A percentile compares a stretch with the other conserved stretches of the same genome.
These are phyloP conservation scores for Sclerodermus sp. DNA, from an alignment of 2,888 invertebrate species.

Conservation along the genomic window DNA sequence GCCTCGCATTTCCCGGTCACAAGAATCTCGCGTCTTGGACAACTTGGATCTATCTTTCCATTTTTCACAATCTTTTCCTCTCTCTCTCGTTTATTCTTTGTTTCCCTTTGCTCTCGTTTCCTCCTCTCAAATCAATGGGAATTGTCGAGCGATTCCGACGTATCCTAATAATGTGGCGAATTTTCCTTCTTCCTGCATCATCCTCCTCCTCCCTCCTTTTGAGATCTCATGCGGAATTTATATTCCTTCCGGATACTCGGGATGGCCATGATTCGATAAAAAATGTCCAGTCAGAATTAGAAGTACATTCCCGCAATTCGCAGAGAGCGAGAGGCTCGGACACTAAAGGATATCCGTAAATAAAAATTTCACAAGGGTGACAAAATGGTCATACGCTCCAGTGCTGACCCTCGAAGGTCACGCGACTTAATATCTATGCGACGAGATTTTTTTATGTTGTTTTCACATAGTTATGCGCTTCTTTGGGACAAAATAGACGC, in stretches of 20 bases:
- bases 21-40: background rate
- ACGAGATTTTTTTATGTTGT: slow-evolving; percentile 49
- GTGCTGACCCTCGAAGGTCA: slow-evolving; percentile 50
- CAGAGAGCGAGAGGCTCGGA: background rate
- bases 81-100: background rate
- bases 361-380: slow-evolving; percentile 47
- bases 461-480: slow-evolving; percentile 50
- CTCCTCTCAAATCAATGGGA: too few relatives aligned
- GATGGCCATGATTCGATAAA: background rate
- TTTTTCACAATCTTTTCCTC: too few relatives aligned
- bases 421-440: slow-evolving; percentile 37
- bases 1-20: background rate
- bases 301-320: slow-evolving; percentile 21
- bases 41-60: background rate
- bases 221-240: background rate
- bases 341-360: slow-evolving; percentile 37
- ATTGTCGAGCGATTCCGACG: too few relatives aligned
- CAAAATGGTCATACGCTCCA: slow-evolving; percentile 55
- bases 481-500: slow-evolving; percentile 36
- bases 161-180: too few relatives aligned
- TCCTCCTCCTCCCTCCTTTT: slow-evolving; percentile 22
- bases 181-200: slow-evolving; percentile 15
- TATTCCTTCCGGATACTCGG: background rate
- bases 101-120: background rate
- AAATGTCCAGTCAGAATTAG: slow-evolving; percentile 29